phyloP scores from a whole-genome alignment of 2,113 vertebrate species.

The Centropus unirufus region DNA sequence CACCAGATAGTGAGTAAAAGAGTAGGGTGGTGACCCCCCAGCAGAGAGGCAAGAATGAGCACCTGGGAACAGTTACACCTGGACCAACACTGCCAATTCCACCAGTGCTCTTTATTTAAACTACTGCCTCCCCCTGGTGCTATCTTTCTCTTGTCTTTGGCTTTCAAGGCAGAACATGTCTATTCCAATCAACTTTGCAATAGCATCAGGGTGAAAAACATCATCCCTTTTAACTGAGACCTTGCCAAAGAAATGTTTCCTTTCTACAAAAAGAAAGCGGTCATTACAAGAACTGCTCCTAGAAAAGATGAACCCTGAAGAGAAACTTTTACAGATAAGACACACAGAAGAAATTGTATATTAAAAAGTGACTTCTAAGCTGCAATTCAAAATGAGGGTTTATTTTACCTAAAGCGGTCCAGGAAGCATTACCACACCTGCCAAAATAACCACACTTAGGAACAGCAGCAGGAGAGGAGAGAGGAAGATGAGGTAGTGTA shows the following conservation, averaged over 20 bases:
- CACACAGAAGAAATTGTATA: not conserved
- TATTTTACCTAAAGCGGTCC: not conserved
- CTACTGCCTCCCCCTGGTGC: not conserved
- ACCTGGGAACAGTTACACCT: fast-evolving
- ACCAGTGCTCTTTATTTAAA: fast-evolving
- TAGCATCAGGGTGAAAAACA: not conserved
- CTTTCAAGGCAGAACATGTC: not conserved
- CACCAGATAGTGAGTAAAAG: not conserved
- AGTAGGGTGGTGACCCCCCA: not conserved
- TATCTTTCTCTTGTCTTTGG: not conserved
- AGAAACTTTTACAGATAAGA: not conserved
- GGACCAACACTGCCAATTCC: not conserved
- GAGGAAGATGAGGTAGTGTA: not conserved
- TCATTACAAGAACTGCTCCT: not conserved
- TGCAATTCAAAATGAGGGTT: not conserved
- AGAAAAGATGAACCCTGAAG: not conserved
- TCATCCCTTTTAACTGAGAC: not conserved
- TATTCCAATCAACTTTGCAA: not conserved
- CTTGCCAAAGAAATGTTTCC: not conserved
- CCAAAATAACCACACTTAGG: not conserved
- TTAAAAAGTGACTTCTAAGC: not conserved
- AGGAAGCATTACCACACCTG: not conserved
- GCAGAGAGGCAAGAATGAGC: not conserved
- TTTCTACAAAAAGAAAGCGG: not conserved
- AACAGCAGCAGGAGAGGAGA: not conserved